Evolutionary conservation across 2,888 invertebrate genomes (phyloP), one percentile per base, ranked within the genome.

Genomic region (Tipula unca): DNA sequence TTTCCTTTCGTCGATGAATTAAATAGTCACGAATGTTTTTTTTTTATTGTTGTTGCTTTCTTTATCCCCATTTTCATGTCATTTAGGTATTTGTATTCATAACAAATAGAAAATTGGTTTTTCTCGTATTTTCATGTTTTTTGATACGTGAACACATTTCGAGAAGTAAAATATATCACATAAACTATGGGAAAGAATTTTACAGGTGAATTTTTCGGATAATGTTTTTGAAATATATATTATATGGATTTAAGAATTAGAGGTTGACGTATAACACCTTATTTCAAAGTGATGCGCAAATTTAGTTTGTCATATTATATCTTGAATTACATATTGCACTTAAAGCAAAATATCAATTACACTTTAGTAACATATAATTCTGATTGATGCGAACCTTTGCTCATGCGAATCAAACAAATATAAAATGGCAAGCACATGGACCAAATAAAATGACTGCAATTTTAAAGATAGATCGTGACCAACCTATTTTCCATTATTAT

Each of bases 71-170:
- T 69, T 69, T 69, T 69, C 69, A 25, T 69, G 69, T 69, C 69
- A 25, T 69, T 69, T 69, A 20, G 20, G 69, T 69, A 69, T 69
- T 69, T 69, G 69, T 69, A 69, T 69, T 69, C 69, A 69, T 69
- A 69, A 69, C 69, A 69, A 69, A 69, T 69, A 69, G 69, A 69
- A 69, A 69, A 69, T 69, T 69, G 69, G 69, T 69, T 69, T 69
- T 69, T 69, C 69, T 69, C 69, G 69, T 69, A 69, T 69, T 69
- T 69, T 69, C 69, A 69, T 69, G 69, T 69, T 69, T 39, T 48
- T 54, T 32, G 69, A 13, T 69, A 69, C 69, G 69, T 69, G 69
- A 69, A 69, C 69, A 69, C 69, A 69, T 69, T 69, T 69, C 25
- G 10, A 69, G 25, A 69, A 69, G 25, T 3, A 42, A n/a, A 54